Evolutionary conservation across 2,113 vertebrate genomes (phyloP).

Genomic region (Athene noctua): DNA sequence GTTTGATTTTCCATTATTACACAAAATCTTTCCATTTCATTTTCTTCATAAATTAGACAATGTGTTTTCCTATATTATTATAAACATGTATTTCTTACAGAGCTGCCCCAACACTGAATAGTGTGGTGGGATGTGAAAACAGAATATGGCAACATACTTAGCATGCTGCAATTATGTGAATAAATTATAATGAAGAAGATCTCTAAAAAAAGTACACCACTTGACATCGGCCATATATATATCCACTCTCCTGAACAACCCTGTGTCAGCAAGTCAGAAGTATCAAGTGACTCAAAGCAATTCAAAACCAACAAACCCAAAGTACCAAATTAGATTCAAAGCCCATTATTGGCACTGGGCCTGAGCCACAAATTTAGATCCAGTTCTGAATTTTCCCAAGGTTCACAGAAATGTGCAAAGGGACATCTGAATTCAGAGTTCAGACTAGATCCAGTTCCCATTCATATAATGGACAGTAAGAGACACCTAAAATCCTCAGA

Average conservation of each 20-base stretch:
- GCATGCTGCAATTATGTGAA: slow-evolving; percentile 18
- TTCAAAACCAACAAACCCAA: slow-evolving; percentile 63
- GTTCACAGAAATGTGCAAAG: slow-evolving; percentile 6
- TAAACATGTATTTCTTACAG: neutral
- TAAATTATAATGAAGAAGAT: slow-evolving; percentile 22
- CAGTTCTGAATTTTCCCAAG: slow-evolving; percentile 35
- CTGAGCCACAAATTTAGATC: slow-evolving; percentile 34
- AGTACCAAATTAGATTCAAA: slow-evolving; percentile 53
- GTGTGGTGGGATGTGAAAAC: neutral
- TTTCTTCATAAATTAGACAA: neutral
- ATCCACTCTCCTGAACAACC: neutral
- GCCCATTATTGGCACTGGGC: neutral
- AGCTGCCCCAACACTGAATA: neutral
- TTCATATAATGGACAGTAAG: neutral
- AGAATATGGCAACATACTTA: neutral
- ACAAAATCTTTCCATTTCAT: neutral
- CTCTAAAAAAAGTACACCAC: slow-evolving; percentile 44
- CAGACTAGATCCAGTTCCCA: neutral
- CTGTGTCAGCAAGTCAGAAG: slow-evolving; percentile 46
- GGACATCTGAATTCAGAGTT: neutral
- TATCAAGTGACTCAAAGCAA: slow-evolving; percentile 63
- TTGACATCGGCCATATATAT: slow-evolving; percentile 30
- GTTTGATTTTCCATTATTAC: neutral
- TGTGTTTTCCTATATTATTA: neutral
- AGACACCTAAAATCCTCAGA: neutral